A percentile compares a stretch with the other conserved stretches of the same genome.
phyloP scores from a whole-genome alignment of 2,113 vertebrate genomes.

The Engystomops pustulosus region DNA sequence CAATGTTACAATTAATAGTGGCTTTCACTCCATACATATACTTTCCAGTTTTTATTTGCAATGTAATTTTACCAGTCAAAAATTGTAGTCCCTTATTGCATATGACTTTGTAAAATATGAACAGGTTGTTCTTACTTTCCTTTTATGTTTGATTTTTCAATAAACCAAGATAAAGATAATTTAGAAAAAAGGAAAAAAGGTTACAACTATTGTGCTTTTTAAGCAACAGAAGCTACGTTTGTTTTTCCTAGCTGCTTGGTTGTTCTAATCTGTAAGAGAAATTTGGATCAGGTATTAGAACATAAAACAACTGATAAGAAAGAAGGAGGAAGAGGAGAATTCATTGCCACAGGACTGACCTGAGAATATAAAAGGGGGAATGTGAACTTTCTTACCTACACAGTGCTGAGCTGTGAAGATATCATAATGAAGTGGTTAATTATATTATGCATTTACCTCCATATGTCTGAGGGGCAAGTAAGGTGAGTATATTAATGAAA shows the following conservation, averaged over 20 bases:
- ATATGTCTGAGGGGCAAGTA: slow-evolving; percentile 59
- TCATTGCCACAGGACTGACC: background rate
- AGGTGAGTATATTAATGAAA: slow-evolving; percentile 44
- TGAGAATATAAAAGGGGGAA: slow-evolving; percentile 33
- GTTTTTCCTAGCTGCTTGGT: background rate
- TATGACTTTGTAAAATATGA: no score
- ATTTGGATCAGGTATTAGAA: background rate
- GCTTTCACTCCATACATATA: no score
- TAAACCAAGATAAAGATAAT: no score
- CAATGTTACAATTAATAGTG: no score
- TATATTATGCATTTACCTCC: slow-evolving; percentile 55
- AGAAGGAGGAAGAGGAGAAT: background rate
- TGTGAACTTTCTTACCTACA: background rate
- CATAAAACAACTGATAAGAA: slow-evolving; percentile 24
- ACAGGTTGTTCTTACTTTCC: no score
- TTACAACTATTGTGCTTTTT: background rate
- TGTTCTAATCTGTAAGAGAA: slow-evolving; percentile 17
- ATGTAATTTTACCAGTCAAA: no score
- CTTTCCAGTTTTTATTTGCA: no score
- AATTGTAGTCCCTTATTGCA: no score
- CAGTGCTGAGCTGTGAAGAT: background rate
- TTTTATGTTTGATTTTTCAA: no score
- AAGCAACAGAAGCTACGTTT: background rate
- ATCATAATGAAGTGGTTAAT: slow-evolving; percentile 58
- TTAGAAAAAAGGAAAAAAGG: no score